These are phyloP conservation scores for Eolophus roseicapilla DNA, from an alignment of 2,113 vertebrate genomes.

Conservation along the genomic window DNA sequence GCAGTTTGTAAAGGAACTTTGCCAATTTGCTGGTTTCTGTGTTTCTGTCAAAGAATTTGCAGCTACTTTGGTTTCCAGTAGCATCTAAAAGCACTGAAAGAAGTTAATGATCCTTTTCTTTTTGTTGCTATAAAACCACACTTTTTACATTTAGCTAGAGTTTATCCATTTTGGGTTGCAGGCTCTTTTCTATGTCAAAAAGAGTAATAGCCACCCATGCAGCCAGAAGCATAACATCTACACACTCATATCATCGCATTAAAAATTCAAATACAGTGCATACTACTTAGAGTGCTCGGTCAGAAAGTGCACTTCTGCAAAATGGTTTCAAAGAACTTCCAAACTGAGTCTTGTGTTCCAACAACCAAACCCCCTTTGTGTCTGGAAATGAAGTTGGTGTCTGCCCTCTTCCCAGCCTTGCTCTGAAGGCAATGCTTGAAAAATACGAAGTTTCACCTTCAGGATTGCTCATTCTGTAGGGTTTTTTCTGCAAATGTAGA, in stretches of 20 bases:
- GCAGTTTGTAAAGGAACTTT: not conserved
- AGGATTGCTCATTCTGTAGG: not conserved
- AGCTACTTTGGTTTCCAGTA: not conserved
- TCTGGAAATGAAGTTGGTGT: not conserved
- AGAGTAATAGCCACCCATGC: not conserved
- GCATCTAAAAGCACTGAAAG: not conserved
- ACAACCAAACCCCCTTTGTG: fast-evolving
- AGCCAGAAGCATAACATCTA: not conserved
- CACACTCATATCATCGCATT: not conserved
- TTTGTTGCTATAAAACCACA: not conserved
- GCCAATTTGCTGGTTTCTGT: too few species aligned
- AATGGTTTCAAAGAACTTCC: not conserved
- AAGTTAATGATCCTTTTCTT: not conserved
- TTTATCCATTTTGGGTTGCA: not conserved
- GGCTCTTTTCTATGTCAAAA: not conserved
- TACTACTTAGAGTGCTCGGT: not conserved
- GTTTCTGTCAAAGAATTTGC: not conserved
- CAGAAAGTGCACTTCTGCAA: conserved; percentile 1
- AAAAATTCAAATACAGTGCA: not conserved
- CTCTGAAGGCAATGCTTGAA: not conserved
- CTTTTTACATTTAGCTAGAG: not conserved
- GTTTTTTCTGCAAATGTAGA: not conserved
- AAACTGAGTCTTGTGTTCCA: not conserved
- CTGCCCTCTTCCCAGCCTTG: not conserved
- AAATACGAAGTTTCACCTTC: not conserved